A percentile compares a stretch with the other conserved stretches of the same genome.
Conservation (phyloP, 1,140 invertebrate genomes). For the Catajapyx aquilonaris region DNA sequence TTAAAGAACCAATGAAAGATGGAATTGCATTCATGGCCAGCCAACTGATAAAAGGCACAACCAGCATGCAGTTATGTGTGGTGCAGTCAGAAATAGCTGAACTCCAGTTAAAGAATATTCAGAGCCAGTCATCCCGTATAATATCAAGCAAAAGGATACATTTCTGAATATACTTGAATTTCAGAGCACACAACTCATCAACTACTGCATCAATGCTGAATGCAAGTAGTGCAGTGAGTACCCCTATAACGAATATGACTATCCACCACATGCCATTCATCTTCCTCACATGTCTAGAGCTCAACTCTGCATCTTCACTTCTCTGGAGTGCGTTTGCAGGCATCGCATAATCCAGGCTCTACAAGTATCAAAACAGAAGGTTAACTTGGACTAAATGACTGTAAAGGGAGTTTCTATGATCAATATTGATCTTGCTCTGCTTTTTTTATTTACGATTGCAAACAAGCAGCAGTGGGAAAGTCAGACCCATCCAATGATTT, state of each 20-base stretch:
- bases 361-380: conserved; percentile 18
- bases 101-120: conserved; percentile 4
- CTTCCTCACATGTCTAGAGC: conserved; percentile 44
- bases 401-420: conserved; percentile 5
- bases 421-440: too few relatives aligned
- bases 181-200: conserved; percentile 56
- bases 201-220: conserved; percentile 76
- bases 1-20: conserved; percentile 54
- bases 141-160: conserved; percentile 48
- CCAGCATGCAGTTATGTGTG: conserved; percentile 17
- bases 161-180: conserved; percentile 53
- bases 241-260: conserved; percentile 79
- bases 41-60: conserved; percentile 56
- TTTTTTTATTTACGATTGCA: too few relatives aligned
- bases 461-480: too few relatives aligned
- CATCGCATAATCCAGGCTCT: conserved; percentile 80
- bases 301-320: conserved; percentile 51
- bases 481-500: too few relatives aligned
- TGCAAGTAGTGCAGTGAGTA: conserved; percentile 76
- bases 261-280: conserved; percentile 74
- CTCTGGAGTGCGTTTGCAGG: conserved; percentile 63
- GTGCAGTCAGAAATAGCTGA: conserved; percentile 9
- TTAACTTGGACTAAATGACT: not conserved
- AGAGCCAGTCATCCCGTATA: conserved; percentile 3
- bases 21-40: conserved; percentile 50